phyloP scores from a whole-genome alignment of 2,113 vertebrate genomes.

The Glaucomys volans region DNA sequence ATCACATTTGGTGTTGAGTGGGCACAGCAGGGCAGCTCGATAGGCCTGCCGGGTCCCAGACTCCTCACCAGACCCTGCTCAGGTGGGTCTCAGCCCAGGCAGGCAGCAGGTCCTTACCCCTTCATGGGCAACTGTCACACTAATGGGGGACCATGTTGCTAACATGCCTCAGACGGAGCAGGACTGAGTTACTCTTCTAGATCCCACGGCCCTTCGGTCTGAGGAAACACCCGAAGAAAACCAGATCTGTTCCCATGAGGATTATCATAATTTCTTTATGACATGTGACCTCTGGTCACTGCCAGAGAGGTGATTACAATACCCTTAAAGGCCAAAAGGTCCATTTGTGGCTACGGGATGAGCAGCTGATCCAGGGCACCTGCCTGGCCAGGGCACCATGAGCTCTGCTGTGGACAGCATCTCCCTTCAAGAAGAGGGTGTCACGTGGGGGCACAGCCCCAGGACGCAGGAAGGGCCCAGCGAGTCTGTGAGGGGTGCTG shows the following conservation, averaged over 20 bases:
- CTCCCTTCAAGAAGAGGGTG: background rate
- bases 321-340: background rate
- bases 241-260: background rate
- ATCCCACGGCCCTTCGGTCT: background rate
- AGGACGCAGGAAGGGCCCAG: background rate
- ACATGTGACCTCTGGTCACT: background rate
- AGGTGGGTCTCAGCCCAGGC: background rate
- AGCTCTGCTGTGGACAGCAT: background rate
- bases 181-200: background rate
- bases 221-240: background rate
- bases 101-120: background rate
- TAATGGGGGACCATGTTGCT: rapidly evolving
- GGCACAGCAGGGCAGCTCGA: background rate
- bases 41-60: background rate
- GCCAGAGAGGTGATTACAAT: background rate
- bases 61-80: background rate
- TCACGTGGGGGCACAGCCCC: rapidly evolving
- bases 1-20: background rate
- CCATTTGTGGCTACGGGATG: background rate
- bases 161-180: background rate
- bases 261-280: background rate
- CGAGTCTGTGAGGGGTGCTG: background rate
- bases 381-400: background rate
- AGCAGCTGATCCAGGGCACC: background rate
- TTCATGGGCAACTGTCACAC: rapidly evolving